A percentile compares a stretch with the other conserved stretches of the same genome.
Conservation (phyloP, 2,888 invertebrate species). For the Halictus quadricinctus region DNA sequence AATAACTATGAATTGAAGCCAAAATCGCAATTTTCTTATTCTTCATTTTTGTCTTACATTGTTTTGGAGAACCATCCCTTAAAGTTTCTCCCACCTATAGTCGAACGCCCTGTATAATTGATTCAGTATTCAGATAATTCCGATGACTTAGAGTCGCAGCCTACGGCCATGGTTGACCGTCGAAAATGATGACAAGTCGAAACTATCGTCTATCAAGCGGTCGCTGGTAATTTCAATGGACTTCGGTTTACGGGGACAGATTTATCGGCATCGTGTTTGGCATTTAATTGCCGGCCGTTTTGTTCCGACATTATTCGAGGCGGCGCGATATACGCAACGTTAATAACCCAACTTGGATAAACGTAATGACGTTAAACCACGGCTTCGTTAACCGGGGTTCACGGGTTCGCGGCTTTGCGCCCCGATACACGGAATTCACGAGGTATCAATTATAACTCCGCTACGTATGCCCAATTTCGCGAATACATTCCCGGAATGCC, state of each 20-base stretch:
- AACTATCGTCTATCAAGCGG: neutral
- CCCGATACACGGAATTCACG: constrained; percentile 12
- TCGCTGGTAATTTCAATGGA: constrained; percentile 21
- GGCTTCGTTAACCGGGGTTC: constrained; percentile 22
- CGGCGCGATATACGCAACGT: neutral
- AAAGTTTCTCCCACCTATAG: too few species aligned
- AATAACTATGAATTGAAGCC: too few species aligned
- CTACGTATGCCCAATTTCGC: constrained; percentile 8
- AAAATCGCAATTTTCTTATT: too few species aligned
- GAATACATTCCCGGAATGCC: neutral
- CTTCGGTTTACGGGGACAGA: neutral
- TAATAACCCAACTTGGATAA: constrained; percentile 33
- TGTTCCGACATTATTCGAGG: constrained; percentile 12
- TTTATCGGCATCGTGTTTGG: neutral
- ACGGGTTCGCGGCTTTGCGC: constrained; percentile 2
- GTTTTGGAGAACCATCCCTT: too few species aligned
- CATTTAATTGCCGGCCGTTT: constrained; percentile 20
- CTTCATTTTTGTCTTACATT: too few species aligned
- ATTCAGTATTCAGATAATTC: neutral
- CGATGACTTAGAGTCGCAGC: neutral
- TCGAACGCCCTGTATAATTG: too few species aligned
- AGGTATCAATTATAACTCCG: constrained; percentile 19
- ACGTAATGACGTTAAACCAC: constrained; percentile 33
- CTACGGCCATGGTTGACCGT: neutral
- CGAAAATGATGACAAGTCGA: neutral